Percentiles rank a stretch among this genome's conserved stretches.
Conservation (phyloP, 1,140 invertebrate genomes). For the Colletes gigas region DNA sequence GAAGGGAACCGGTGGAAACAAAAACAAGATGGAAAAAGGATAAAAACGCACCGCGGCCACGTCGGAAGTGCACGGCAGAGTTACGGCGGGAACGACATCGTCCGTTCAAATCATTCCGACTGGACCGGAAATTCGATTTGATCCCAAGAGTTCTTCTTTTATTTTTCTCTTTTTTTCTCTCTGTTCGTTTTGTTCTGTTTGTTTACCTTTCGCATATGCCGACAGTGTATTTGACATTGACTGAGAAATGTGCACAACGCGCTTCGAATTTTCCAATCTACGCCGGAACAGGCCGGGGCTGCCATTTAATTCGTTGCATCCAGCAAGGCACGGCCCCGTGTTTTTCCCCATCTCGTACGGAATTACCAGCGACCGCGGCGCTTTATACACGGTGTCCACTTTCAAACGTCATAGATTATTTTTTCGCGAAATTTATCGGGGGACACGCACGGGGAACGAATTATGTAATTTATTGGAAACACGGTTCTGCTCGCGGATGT, state of each 20-base stretch:
- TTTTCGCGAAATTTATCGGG: no score
- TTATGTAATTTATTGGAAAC: no score
- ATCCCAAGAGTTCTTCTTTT: constrained; percentile 21
- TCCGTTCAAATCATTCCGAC: constrained; percentile 50
- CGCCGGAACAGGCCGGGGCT: constrained; percentile 14
- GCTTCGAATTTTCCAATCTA: constrained; percentile 64
- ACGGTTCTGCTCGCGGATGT: no score
- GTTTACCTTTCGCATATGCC: constrained; percentile 26
- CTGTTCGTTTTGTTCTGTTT: constrained; percentile 1
- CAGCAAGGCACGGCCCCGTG: constrained; percentile 10
- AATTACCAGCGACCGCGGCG: constrained; percentile 46
- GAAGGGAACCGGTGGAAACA: background rate
- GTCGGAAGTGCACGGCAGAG: constrained; percentile 24
- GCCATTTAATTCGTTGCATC: constrained; percentile 61
- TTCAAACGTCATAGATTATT: no score
- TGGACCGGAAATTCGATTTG: constrained; percentile 57
- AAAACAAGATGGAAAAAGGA: background rate
- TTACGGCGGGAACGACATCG: constrained; percentile 28
- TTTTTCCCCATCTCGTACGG: constrained; percentile 21
- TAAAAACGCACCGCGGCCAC: background rate
- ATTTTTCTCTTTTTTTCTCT: constrained; percentile 8
- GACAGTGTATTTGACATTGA: constrained; percentile 65
- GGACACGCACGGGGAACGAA: no score
- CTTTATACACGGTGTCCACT: background rate
- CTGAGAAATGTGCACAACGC: constrained; percentile 65